Conservation (phyloP, 2,888 invertebrate species). For the Syrphus vitripennis region DNA sequence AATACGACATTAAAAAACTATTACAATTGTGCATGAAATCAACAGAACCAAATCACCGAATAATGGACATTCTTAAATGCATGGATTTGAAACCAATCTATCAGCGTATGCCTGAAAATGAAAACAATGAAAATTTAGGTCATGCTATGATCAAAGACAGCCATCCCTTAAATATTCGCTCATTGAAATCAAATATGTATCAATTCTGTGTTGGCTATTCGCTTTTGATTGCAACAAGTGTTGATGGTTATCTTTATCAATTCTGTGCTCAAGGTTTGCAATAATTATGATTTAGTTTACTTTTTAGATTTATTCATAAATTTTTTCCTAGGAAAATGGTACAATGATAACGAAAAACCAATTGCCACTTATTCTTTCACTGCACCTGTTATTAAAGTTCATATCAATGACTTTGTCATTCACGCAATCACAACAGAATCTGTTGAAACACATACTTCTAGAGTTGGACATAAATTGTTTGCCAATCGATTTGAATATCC, state of each 20-base stretch:
- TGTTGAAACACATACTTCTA: slow-evolving; percentile 88
- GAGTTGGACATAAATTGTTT: slow-evolving; percentile 85
- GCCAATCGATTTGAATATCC: slow-evolving; percentile 81
- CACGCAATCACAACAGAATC: slow-evolving; percentile 89
- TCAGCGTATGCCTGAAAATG: slow-evolving; percentile 74
- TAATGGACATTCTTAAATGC: slow-evolving; percentile 79
- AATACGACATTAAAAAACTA: slow-evolving; percentile 78
- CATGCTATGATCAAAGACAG: slow-evolving; percentile 68
- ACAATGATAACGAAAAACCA: slow-evolving; percentile 82
- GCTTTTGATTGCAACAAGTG: slow-evolving; percentile 80
- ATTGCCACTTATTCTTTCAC: slow-evolving; percentile 88
- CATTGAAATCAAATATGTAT: slow-evolving; percentile 83
- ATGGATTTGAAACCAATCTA: slow-evolving; percentile 80
- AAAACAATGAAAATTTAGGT: slow-evolving; percentile 74
- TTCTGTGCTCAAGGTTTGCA: slow-evolving; percentile 82
- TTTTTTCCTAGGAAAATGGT: slow-evolving; percentile 78
- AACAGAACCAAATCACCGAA: slow-evolving; percentile 77
- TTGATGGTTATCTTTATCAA: slow-evolving; percentile 89
- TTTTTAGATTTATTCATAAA: background rate
- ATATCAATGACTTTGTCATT: slow-evolving; percentile 86
- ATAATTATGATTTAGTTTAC: background rate
- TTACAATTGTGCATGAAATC: slow-evolving; percentile 79
- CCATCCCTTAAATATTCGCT: slow-evolving; percentile 74
- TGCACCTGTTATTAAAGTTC: slow-evolving; percentile 85
- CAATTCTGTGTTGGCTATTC: slow-evolving; percentile 83